Percentiles rank a stretch among this genome's conserved stretches.
These are phyloP conservation scores for Sipunculus nudus DNA, from an alignment of 2,888 invertebrate genomes.

Conservation along the genomic window DNA sequence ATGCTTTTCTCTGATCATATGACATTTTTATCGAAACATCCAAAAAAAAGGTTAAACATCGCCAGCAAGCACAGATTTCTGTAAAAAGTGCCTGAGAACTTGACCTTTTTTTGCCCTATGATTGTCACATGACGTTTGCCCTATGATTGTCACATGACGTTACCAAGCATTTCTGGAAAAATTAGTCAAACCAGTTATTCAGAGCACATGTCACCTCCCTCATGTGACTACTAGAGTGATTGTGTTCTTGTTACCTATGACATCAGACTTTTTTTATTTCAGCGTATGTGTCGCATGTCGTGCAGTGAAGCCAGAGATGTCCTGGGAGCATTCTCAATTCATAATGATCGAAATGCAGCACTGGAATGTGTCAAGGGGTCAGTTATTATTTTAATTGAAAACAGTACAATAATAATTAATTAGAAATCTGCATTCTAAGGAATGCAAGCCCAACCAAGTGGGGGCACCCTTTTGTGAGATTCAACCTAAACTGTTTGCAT, in stretches of 20 bases:
- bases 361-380: slow-evolving; percentile 64
- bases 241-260: not conserved
- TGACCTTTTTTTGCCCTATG: not conserved
- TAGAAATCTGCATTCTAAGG: not conserved
- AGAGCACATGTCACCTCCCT: too few species aligned
- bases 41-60: too few species aligned
- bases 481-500: too few species aligned
- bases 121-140: not conserved
- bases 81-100: too few species aligned
- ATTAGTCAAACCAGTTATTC: too few species aligned
- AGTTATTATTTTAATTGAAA: not conserved
- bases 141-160: not conserved
- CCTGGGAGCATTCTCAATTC: slow-evolving; percentile 57
- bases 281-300: slow-evolving; percentile 64
- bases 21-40: too few species aligned
- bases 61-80: too few species aligned
- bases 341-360: slow-evolving; percentile 62
- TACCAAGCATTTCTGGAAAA: not conserved
- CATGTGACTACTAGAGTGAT: too few species aligned
- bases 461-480: too few species aligned
- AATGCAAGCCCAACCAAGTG: too few species aligned
- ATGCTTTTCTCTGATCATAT: too few species aligned
- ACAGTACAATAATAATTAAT: not conserved
- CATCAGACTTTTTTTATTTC: slow-evolving; percentile 25
- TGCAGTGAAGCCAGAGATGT: slow-evolving; percentile 63